A percentile compares a stretch with the other conserved stretches of the same genome.
These are phyloP conservation scores for Bursaphelenchus okinawaensis DNA, from an alignment of 2,888 invertebrate genomes.

Conservation along the genomic window DNA sequence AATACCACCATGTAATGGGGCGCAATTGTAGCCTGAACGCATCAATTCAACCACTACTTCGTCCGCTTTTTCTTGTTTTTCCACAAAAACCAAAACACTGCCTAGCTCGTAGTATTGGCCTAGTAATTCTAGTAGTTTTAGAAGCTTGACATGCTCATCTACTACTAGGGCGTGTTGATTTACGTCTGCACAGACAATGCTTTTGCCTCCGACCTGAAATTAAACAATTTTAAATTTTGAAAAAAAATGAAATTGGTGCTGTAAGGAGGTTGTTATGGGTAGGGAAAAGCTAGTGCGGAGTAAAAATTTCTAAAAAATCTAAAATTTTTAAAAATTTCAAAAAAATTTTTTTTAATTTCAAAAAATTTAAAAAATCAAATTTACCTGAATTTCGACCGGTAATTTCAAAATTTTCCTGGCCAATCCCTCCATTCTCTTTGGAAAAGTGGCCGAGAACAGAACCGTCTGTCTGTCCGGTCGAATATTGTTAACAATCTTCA, in stretches of 20 bases:
- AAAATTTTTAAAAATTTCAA: too few relatives aligned
- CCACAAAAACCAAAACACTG: slow-evolving; percentile 72
- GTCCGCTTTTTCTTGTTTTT: slow-evolving; percentile 46
- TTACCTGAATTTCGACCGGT: slow-evolving; percentile 87
- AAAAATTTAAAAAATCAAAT: slow-evolving; percentile 15
- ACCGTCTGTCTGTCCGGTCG: slow-evolving; percentile 83
- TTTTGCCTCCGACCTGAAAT: slow-evolving; percentile 67
- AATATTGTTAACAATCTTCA: slow-evolving; percentile 94
- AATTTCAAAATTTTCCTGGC: slow-evolving; percentile 85
- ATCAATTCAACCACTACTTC: slow-evolving; percentile 80
- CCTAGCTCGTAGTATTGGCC: slow-evolving; percentile 64
- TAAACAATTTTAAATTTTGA: too few relatives aligned
- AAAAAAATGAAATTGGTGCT: too few relatives aligned
- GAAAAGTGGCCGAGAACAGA: slow-evolving; percentile 98
- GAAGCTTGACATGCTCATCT: slow-evolving; percentile 93
- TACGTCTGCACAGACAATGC: slow-evolving; percentile 94
- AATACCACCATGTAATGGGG: slow-evolving; percentile 96
- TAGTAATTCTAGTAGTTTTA: slow-evolving; percentile 92
- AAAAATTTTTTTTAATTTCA: not conserved
- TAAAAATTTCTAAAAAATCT: not conserved
- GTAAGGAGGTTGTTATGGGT: too few relatives aligned
- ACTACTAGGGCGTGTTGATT: slow-evolving; percentile 85
- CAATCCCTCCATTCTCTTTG: slow-evolving; percentile 95
- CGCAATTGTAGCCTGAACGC: slow-evolving; percentile 90
- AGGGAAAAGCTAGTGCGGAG: not conserved